Conservation (phyloP, 2,888 invertebrate genomes). For the Noctuana brunneofusca region DNA sequence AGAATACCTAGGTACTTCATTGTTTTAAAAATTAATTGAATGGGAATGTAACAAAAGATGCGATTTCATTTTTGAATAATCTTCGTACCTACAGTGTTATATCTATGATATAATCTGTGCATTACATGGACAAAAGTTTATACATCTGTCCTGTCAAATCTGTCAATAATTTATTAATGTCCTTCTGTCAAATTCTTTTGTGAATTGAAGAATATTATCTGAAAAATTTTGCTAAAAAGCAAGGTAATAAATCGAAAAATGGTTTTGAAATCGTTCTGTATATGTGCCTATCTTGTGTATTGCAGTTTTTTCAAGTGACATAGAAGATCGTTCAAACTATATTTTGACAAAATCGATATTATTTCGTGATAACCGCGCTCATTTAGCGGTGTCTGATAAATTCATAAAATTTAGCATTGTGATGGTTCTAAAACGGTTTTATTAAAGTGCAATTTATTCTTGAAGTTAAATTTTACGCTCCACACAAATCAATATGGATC, state of each 20-base stretch:
- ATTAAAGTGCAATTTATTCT: constrained; percentile 7
- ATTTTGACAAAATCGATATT: constrained; percentile 20
- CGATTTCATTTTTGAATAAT: too few species aligned
- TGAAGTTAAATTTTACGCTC: neutral
- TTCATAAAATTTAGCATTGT: neutral
- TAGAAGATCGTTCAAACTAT: constrained; percentile 5
- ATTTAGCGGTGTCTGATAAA: constrained; percentile 41
- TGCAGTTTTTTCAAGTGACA: constrained; percentile 32
- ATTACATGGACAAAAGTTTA: too few species aligned
- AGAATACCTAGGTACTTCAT: too few species aligned
- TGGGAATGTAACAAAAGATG: too few species aligned
- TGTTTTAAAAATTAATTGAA: too few species aligned
- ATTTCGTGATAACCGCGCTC: constrained; percentile 37
- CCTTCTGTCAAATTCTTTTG: constrained; percentile 40
- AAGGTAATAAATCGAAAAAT: constrained; percentile 61
- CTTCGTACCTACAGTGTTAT: too few species aligned
- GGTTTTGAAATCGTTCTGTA: constrained; percentile 48
- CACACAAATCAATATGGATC: neutral
- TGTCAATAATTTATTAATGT: neutral
- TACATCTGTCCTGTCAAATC: neutral
- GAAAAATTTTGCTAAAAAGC: constrained; percentile 40
- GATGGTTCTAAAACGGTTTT: constrained; percentile 1
- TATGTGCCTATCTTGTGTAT: constrained; percentile 35
- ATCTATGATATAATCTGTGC: too few species aligned
- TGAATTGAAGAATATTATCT: constrained; percentile 33